Conservation (phyloP, 2,888 invertebrate species). For the Chaitophorus viminalis region DNA sequence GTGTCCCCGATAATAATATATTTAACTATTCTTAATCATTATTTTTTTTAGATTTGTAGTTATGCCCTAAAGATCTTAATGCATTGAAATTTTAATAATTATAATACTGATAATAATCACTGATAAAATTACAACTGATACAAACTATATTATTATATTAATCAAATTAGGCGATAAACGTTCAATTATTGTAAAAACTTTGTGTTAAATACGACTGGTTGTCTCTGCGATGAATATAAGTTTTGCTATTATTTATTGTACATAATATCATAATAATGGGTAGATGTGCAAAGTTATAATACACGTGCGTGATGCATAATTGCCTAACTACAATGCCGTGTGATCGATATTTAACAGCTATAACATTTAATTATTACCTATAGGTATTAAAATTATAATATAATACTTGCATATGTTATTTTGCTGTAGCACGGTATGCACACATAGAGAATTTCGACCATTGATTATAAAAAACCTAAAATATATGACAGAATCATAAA, state of each 20-base stretch:
- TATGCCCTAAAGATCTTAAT: no score
- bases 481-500: no score
- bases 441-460: no score
- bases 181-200: neutral
- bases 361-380: neutral
- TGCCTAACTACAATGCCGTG: constrained; percentile 27
- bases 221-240: neutral
- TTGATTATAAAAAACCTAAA: no score
- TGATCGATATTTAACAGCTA: constrained; percentile 31
- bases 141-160: neutral
- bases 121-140: neutral
- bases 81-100: no score
- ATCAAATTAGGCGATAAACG: neutral
- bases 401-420: neutral
- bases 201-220: neutral
- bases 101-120: no score
- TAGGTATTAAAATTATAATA: constrained; percentile 13
- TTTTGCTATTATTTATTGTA: constrained; percentile 3
- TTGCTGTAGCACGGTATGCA: no score
- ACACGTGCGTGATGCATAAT: constrained; percentile 30
- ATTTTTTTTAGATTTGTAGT: neutral
- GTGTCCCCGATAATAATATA: no score
- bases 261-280: neutral
- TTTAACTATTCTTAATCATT: no score
- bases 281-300: constrained; percentile 15